These are phyloP conservation scores for Cheilosia impressa DNA, from an alignment of 2,888 invertebrate genomes.

Conservation along the genomic window DNA sequence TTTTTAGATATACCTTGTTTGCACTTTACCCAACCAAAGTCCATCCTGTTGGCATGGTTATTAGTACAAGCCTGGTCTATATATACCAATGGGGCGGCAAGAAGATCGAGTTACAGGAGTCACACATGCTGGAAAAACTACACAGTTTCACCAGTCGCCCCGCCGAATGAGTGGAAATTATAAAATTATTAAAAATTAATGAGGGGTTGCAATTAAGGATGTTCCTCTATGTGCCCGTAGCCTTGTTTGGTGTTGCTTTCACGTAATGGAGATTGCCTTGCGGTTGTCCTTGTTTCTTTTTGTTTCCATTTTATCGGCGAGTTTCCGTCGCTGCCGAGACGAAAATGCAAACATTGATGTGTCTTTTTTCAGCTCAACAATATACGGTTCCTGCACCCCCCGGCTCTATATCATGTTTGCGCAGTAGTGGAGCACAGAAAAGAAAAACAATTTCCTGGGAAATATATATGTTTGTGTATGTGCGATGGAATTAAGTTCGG, in stretches of 20 bases:
- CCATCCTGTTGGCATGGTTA: constrained; percentile 5
- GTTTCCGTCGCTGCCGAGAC: constrained; percentile 6
- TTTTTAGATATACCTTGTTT: constrained; percentile 54
- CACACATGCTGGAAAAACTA: constrained; percentile 8
- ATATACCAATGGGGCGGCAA: not conserved
- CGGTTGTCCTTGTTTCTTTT: constrained; percentile 21
- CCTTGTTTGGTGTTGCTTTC: constrained; percentile 20
- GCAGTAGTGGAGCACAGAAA: constrained; percentile 37
- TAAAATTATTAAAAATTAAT: constrained; percentile 75
- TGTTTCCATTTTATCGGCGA: not conserved
- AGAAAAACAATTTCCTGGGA: constrained; percentile 17
- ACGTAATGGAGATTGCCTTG: constrained; percentile 41
- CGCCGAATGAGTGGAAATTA: constrained; percentile 65
- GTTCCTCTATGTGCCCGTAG: constrained; percentile 32
- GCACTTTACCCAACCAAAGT: constrained; percentile 40
- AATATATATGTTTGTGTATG: not conserved
- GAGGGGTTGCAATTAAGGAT: constrained; percentile 71
- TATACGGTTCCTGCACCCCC: constrained; percentile 26
- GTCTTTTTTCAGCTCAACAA: constrained; percentile 24
- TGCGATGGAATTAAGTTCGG: constrained; percentile 11
- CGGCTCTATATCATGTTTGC: constrained; percentile 49
- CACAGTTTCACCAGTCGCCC: constrained; percentile 14
- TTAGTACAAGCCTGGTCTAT: not conserved
- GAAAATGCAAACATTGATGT: constrained; percentile 46
- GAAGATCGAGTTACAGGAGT: constrained; percentile 35